Evolutionary conservation across 92 coral and sea anemone species (phyloP).

Genomic region (Parazoanthus darwini): DNA sequence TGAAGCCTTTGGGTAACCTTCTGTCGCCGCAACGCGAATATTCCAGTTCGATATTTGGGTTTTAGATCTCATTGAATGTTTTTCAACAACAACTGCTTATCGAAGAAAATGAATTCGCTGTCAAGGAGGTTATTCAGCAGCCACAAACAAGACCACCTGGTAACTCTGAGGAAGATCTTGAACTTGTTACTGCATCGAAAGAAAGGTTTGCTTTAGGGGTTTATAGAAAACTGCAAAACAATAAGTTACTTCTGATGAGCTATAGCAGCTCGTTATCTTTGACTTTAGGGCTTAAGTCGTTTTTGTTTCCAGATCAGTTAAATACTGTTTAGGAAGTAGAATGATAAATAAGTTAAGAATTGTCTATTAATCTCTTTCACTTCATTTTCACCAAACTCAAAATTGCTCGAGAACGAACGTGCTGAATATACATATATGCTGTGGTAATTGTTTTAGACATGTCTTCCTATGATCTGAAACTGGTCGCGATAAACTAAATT

Average conservation of each 20-base stretch:
- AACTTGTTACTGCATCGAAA: slow-evolving; percentile 13
- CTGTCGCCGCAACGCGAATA: neutral
- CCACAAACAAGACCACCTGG: slow-evolving; percentile 35
- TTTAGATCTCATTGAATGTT: neutral
- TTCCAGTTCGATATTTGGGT: neutral
- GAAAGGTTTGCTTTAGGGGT: slow-evolving; percentile 24
- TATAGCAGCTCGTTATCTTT: neutral
- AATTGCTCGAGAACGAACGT: neutral
- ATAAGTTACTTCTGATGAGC: neutral
- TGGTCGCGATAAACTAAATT: neutral
- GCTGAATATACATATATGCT: neutral
- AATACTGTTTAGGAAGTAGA: neutral
- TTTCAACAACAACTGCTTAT: neutral
- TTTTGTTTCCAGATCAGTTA: neutral
- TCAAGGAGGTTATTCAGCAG: neutral
- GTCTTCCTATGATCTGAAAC: neutral
- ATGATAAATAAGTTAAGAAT: neutral
- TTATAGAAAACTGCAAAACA: too few relatives aligned
- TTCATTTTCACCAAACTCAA: too few relatives aligned
- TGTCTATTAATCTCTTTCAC: neutral
- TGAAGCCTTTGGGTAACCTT: slow-evolving; percentile 21
- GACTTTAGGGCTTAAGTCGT: neutral
- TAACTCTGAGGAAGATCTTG: slow-evolving; percentile 7
- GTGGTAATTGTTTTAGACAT: too few relatives aligned
- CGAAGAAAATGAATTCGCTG: slow-evolving; percentile 12